Base-by-base conservation (phyloP, 2,113 vertebrate species). In the Anolis sagrei region DNA sequence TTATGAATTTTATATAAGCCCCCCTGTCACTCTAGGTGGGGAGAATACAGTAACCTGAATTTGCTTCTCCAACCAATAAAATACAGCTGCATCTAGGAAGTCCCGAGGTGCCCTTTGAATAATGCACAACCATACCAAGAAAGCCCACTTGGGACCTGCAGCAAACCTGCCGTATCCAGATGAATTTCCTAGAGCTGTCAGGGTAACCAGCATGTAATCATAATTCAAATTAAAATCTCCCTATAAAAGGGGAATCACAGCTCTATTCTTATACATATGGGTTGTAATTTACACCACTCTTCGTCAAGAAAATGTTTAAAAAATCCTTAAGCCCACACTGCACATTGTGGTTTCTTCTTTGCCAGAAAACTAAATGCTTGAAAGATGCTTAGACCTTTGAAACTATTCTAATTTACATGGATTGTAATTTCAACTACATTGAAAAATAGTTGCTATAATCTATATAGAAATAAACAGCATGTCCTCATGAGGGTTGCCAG, bases 21-120 rank as follows among this genome's bases (percentile, higher is more conserved):
- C 39, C 89, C 48, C 87, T 87, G 88, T 91, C 88, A 66, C 54
- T 86, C 74, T 89, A 88, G 58, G 58, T 69, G 81, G 90, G 69
- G 54, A 39, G 62, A 68, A 83, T 66, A 79, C 83, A 62, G 84
- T 82, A 89, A 77, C 27, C 7, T 27, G 84, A 87, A 86, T 77
- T 70, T 77, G 88, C 90, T 77, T 90, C 89, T 89, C 89, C 69
- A 90, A 18, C 78, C 77, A 66, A 84, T 91, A 84, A 89, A 76
- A 91, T 74, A 49, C 34, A 87, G 32, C 76, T 90, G 72, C 85
- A 87, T 92, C 86, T 86, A 61, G 66, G 54, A 29, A n/a, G 51
- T 58, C 84, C 89, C 25, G 29, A 36, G 23, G 70, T 87, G 81
- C 44, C n/a, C 82, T 58, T 88, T 77, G 54, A 88, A 74, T 78